Evolutionary conservation across 2,113 vertebrate species (phyloP).

Genomic region (Bos javanicus): DNA sequence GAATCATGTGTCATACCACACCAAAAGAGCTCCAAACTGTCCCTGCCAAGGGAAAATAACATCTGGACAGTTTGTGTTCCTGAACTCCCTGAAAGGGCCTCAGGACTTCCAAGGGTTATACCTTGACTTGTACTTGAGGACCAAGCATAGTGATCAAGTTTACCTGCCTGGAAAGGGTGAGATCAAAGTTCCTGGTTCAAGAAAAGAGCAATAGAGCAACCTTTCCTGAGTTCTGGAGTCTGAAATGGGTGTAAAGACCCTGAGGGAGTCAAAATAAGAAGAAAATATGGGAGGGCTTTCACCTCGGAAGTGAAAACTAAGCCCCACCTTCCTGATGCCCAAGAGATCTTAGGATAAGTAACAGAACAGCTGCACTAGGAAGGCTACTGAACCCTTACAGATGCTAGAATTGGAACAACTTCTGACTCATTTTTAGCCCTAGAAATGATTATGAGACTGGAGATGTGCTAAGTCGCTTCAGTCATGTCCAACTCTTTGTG

Average conservation of each 20-base stretch:
- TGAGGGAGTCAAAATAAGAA: too few relatives aligned
- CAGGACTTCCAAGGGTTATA: not conserved
- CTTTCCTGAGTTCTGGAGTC: not conserved
- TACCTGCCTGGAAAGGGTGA: not conserved
- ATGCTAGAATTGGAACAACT: not conserved
- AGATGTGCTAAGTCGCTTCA: not conserved
- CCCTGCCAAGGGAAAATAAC: not conserved
- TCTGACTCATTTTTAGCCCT: not conserved
- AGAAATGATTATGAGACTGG: not conserved
- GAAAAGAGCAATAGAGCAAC: not conserved
- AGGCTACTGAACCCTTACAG: not conserved
- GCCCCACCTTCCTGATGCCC: not conserved
- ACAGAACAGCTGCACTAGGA: not conserved
- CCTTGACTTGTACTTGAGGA: not conserved
- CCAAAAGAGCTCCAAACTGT: not conserved
- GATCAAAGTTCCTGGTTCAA: not conserved
- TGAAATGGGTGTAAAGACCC: not conserved
- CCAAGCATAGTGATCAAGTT: not conserved
- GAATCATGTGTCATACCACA: not conserved
- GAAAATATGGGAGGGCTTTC: not conserved
- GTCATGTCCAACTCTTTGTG: not conserved
- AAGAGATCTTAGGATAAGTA: not conserved
- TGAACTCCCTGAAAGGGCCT: not conserved
- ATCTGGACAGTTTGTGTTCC: not conserved
- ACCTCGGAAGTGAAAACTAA: not conserved